Evolutionary conservation across 2,888 invertebrate genomes (phyloP).

Genomic region (Notodonta dromedarius): DNA sequence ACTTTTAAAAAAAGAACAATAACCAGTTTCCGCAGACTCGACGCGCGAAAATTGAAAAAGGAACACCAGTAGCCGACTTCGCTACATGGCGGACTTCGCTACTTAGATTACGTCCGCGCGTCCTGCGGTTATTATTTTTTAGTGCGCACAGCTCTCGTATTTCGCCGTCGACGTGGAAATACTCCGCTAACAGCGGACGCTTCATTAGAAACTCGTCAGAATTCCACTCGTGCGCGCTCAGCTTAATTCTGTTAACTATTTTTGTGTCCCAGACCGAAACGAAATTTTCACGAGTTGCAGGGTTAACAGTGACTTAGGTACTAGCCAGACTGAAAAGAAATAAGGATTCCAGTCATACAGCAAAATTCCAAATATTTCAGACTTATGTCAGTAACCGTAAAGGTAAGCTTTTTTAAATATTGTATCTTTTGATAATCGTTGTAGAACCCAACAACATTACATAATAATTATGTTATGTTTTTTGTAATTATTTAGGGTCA

Average conservation of each 20-base stretch:
- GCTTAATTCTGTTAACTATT: slow-evolving; percentile 76
- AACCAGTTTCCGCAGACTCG: background rate
- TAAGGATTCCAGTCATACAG: too few species aligned
- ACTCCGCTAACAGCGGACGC: slow-evolving; percentile 42
- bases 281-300: slow-evolving; percentile 39
- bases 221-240: slow-evolving; percentile 59
- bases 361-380: too few species aligned
- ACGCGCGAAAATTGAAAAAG: slow-evolving; percentile 1
- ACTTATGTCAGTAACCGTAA: too few species aligned
- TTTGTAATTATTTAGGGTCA: too few species aligned
- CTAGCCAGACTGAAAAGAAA: too few species aligned
- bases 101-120: slow-evolving; percentile 28
- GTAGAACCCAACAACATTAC: too few species aligned
- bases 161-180: slow-evolving; percentile 36
- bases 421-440: too few species aligned
- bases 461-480: too few species aligned
- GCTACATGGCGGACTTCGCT: slow-evolving; percentile 19
- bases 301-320: slow-evolving; percentile 7
- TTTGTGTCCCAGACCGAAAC: slow-evolving; percentile 64
- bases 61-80: background rate
- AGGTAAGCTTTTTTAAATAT: too few species aligned
- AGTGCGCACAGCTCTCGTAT: slow-evolving; percentile 44
- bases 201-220: slow-evolving; percentile 64
- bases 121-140: slow-evolving; percentile 43
- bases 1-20: background rate